These are phyloP conservation scores for Marmota monax DNA, from an alignment of 2,113 vertebrate genomes.

Conservation along the genomic window DNA sequence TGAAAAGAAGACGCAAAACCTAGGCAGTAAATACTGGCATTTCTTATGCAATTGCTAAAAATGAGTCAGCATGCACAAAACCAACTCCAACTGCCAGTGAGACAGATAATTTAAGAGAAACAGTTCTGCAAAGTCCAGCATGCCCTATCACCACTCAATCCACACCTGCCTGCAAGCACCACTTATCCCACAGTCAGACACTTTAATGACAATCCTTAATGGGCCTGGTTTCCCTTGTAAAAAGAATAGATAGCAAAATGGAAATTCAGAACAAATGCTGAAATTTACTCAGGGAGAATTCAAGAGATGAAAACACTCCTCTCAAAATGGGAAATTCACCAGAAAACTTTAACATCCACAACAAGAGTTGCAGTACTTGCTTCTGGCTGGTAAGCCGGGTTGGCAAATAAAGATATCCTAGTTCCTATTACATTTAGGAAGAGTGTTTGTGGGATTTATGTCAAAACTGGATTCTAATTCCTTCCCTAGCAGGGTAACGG, in stretches of 20 bases:
- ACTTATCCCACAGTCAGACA: background rate
- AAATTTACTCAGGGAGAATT: constrained; percentile 23
- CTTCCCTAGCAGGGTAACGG: background rate
- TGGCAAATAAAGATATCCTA: background rate
- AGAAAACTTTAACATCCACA: background rate
- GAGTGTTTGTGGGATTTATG: no score
- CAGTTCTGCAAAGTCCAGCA: background rate
- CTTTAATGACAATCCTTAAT: constrained; percentile 61
- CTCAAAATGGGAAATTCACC: background rate
- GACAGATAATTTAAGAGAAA: constrained; percentile 66
- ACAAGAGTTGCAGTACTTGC: background rate
- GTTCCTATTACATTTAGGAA: background rate
- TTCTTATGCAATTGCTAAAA: constrained; percentile 15
- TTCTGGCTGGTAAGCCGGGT: background rate
- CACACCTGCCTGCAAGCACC: constrained; percentile 50
- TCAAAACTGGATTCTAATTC: background rate
- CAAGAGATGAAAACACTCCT: background rate
- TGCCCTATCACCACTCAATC: constrained; percentile 60
- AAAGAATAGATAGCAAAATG: constrained; percentile 38
- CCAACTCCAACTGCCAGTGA: constrained; percentile 51
- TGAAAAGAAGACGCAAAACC: constrained; percentile 17
- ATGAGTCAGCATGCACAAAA: constrained; percentile 59
- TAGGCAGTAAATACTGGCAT: background rate
- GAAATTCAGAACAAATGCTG: constrained; percentile 57
- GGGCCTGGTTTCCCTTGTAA: constrained; percentile 39